Base-by-base conservation (phyloP, 2,888 invertebrate genomes). In the Heteromurus nitidus region DNA sequence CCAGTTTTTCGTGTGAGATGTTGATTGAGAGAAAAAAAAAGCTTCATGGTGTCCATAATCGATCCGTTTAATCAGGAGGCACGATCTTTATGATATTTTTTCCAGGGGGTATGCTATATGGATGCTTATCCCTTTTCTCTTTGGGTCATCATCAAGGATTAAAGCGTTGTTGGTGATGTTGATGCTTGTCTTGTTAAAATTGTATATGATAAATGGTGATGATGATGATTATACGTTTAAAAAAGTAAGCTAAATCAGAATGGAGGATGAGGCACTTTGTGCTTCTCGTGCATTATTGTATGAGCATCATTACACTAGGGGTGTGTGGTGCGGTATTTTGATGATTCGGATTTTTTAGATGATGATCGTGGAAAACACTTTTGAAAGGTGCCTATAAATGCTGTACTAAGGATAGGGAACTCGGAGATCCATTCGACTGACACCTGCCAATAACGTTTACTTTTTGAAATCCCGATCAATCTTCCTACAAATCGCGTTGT, bases 1-100 rank as follows among this genome's bases (percentile, higher is more conserved):
- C n/a, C n/a, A n/a, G n/a, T n/a, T n/a, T 47, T 47, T n/a, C 47
- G n/a, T 47, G 3, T 13, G 47, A 47, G 47, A 47, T n/a, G 36
- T 5, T 9, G 62, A 47, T 67, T 65, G 64, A 64, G 76, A 55
- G 53, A 20, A 44, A 18, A 74, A 31, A 50, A 42, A 60, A 47
- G 69, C 77, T 75, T 70, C 75, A 64, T 70, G 81, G 81, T 76
- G 81, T 81, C 75, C 81, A 70, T 70, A 81, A 81, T 81, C 81
- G 70, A 81, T 75, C 31, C 81, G 64, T 70, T 70, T 75, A 70
- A 70, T 75, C 70, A 70, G 50, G 64, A 60, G 9, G 60, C 42
- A 60, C 44, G 24, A 72, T 72, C 72, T 60, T 31, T 72, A 55
- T 50, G 28, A 30, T 28, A 22, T 22, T 44, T 36, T 24, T 55